Base-by-base conservation (phyloP, 2,797 vertebrate genomes). In the Pteronotus mesoamericanus region DNA sequence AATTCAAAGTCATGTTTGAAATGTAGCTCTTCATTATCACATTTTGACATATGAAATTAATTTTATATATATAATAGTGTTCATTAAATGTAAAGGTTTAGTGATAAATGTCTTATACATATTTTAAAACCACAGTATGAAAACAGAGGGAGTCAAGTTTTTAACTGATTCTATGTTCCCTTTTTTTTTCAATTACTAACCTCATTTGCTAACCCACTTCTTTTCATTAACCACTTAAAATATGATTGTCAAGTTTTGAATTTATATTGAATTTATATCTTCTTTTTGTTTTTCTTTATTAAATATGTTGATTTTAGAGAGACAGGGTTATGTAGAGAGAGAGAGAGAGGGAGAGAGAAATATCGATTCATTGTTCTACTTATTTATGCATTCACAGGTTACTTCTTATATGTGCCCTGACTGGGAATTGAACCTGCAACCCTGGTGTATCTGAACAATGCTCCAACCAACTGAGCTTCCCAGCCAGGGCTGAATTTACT, bases 11-110 rank as follows among this genome's bases (percentile, higher is more conserved):
- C 51, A 4, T 97, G 24, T 97, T 86, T 98, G 97, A 98, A 97
- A 96, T 42, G 22, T 95, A 97, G 68, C 32, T 68, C 59, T 93
- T 97, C 6, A 89, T 98, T 98, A 97, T 92, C 96, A 72, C 9
- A 97, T 66, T 21, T 97, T 97, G 95, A 97, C 96, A 34, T 96
- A 96, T 94, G 68, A 98, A 97, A 98, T 97, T 97, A 94, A 92
- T 97, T 98, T 97, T 97, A 95, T 96, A 61, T 97, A 48, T 97
- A 74, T 96, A 97, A 95, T 95, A 2, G 34, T 94, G 94, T 97
- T 98, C 91, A 96, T 97, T 97, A 96, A 75, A 94, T 80, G 19
- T 93, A 96, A 96, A 97, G 7, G 42, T 96, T 98, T 92, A 84
- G 18, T 94, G 96, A 97, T 94, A 39, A 96, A 96, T 94, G 19